A percentile compares a stretch with the other conserved stretches of the same genome.
Evolutionary conservation across 1,140 invertebrate species (phyloP).

Genomic region (Acromyrmex echinatior): DNA sequence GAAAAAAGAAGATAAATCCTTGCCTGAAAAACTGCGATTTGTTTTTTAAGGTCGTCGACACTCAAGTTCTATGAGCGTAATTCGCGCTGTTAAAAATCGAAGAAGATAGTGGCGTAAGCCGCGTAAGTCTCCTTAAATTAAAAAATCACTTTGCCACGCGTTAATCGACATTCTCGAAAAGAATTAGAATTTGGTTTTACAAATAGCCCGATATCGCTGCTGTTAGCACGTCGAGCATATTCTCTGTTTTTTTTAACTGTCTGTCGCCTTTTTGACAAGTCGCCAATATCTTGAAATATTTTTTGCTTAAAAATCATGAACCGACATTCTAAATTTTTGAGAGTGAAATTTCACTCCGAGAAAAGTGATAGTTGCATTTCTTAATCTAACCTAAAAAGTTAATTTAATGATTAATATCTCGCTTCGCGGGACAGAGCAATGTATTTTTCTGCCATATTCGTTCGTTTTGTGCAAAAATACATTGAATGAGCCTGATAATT

Average conservation of each 20-base stretch:
- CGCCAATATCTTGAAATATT: background rate
- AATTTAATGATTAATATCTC: too few species aligned
- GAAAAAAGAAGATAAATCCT: background rate
- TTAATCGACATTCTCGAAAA: constrained; percentile 15
- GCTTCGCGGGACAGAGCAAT: too few species aligned
- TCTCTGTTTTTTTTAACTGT: background rate
- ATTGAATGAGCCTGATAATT: too few species aligned
- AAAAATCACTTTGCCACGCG: constrained; percentile 18
- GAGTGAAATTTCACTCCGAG: too few species aligned
- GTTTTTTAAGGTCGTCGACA: constrained; percentile 8
- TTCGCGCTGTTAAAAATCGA: background rate
- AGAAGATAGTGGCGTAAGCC: constrained; percentile 13
- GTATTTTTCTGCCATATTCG: too few species aligned
- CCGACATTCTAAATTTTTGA: too few species aligned
- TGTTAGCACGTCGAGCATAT: background rate
- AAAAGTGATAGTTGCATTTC: too few species aligned
- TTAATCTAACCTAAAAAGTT: too few species aligned
- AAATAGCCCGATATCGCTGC: background rate
- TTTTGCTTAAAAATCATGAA: constrained; percentile 6
- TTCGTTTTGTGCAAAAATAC: too few species aligned
- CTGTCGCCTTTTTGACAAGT: background rate
- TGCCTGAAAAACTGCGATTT: background rate
- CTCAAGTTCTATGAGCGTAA: background rate
- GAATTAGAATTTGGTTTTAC: background rate
- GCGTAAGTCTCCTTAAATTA: constrained; percentile 22